Percentiles rank a stretch among this genome's conserved stretches.
These are phyloP conservation scores for Drosophila sulfurigaster DNA, from an alignment of 1,140 invertebrate genomes.

Conservation along the genomic window DNA sequence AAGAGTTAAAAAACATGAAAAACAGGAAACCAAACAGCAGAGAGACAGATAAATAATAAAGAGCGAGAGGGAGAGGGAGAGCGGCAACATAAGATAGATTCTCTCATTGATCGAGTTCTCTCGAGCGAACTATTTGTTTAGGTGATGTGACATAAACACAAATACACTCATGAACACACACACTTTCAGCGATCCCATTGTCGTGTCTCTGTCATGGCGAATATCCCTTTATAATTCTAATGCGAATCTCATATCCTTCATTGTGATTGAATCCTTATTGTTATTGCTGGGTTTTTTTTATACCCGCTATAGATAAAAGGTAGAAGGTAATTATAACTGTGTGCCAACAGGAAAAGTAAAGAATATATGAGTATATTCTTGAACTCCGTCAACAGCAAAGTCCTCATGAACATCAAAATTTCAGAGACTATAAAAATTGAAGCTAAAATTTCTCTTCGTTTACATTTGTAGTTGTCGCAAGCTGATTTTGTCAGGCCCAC, in stretches of 20 bases:
- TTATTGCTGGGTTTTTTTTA: slow-evolving; percentile 20
- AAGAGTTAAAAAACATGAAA: slow-evolving; percentile 24
- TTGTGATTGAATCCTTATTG: slow-evolving; percentile 35
- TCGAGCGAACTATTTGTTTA: slow-evolving; percentile 66
- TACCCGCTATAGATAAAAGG: background rate
- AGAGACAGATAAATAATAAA: background rate
- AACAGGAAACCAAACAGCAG: background rate
- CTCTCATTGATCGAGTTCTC: slow-evolving; percentile 24
- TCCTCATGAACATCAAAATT: too few species aligned
- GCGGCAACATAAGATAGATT: background rate
- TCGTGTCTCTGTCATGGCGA: slow-evolving; percentile 37
- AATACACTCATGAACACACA: slow-evolving; percentile 26
- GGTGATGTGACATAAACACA: slow-evolving; percentile 41
- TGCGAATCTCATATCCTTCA: slow-evolving; percentile 60
- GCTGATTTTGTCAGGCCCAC: too few species aligned
- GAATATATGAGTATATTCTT: too few species aligned
- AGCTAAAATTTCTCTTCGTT: too few species aligned
- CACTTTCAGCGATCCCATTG: slow-evolving; percentile 28
- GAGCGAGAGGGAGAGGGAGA: background rate
- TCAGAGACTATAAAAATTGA: too few species aligned
- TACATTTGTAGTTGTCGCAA: too few species aligned
- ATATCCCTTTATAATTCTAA: slow-evolving; percentile 69
- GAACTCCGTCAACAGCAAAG: too few species aligned
- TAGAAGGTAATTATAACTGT: too few species aligned
- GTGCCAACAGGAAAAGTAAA: too few species aligned